Percentiles rank a stretch among this genome's conserved stretches.
Conservation (phyloP, 1,140 invertebrate species). For the Euborellia annulipes region DNA sequence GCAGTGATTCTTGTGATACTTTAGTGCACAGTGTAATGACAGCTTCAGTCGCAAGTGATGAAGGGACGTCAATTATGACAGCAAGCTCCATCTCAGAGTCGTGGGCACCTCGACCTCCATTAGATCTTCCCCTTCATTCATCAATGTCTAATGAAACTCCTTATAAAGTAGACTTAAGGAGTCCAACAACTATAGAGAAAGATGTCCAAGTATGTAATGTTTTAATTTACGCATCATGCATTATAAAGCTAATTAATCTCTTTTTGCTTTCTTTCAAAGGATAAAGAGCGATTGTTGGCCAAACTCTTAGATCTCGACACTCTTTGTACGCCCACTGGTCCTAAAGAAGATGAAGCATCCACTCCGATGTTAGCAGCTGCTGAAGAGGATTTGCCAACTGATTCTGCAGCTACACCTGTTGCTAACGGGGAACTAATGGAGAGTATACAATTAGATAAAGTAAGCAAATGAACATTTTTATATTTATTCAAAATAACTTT, state of each 20-base stretch:
- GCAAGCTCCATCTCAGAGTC: background rate
- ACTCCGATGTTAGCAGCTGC: too few species aligned
- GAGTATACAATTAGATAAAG: background rate
- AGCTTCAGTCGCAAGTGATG: background rate
- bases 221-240: background rate
- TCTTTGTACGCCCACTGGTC: background rate
- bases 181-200: conserved; percentile 33
- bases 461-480: too few species aligned
- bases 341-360: background rate
- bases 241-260: background rate
- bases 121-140: background rate
- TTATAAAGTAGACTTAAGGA: conserved; percentile 23
- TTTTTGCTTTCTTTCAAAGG: background rate
- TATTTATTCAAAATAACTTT: too few species aligned
- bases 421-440: background rate
- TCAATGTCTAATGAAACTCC: background rate
- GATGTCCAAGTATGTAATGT: conserved; percentile 29
- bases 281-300: conserved; percentile 16
- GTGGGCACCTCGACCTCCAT: background rate
- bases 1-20: background rate
- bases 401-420: background rate
- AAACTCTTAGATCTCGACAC: conserved; percentile 12
- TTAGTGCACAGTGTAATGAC: conserved; percentile 2
- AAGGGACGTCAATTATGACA: conserved; percentile 3
- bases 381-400: background rate